Evolutionary conservation across 1,140 invertebrate genomes (phyloP), one percentile per base, ranked within the genome.

Genomic region (Augochlora pura): DNA sequence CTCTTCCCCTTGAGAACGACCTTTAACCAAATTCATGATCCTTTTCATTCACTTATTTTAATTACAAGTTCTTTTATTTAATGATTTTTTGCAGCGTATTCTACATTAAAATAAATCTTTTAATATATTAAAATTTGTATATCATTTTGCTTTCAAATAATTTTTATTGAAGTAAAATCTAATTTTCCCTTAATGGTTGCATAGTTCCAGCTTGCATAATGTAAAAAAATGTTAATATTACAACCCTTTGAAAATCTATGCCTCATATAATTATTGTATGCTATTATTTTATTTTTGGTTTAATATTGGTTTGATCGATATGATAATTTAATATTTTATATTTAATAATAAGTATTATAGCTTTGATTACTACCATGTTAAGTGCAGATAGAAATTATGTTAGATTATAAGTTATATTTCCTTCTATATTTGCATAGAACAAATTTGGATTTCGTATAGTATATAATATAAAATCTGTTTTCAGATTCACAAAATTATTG

Each of bases 401-500:
- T 1, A 32, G 21, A n/a, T 57, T 57, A 21, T 8, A 23, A 0
- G n/a, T 9, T n/a, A 57, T 7, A 57, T n/a, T n/a, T 7, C 5
- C n/a, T 21, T 6, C 1, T n/a, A 57, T 4, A n/a, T 57, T 8
- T n/a, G 18, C 18, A n/a, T n/a, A 18, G 49, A 57, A 57, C 7
- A 57, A 57, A n/a, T 57, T 7, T n/a, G n/a, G 54, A 57, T n/a
- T n/a, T 23, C 6, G 1, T n/a, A 16, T 42, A 3, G 38, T 38
- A n/a, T 71, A 18, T 71, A 27, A 63, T 25, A 7, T n/a, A 25
- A 4, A 27, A 10, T 38, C 25, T 72, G 78, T 88, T 94, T 94
- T 64, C 89, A 99, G 97, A 96, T 98, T 87, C 96, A 98, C 89
- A 98, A 98, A 94, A 98, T 99, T 74, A 98, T 98, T 93, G 98